Percentiles rank a stretch among this genome's conserved stretches.
These are phyloP conservation scores for Tenthredo amoena DNA, from an alignment of 2,888 invertebrate genomes.

Conservation along the genomic window DNA sequence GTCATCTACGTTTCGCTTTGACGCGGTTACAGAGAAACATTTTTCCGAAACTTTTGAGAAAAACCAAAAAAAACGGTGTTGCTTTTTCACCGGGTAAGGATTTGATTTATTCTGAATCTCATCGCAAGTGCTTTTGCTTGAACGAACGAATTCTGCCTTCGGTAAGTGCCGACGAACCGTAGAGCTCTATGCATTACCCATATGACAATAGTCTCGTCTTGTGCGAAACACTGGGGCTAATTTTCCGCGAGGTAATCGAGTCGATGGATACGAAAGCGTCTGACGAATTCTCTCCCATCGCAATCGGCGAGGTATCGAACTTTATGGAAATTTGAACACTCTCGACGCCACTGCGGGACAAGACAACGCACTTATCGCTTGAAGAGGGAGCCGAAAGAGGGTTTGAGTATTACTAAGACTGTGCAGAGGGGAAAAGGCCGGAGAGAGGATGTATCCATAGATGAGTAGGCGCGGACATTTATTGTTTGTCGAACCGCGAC, in stretches of 20 bases:
- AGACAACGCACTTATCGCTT: constrained; percentile 73
- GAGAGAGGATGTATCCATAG: constrained; percentile 44
- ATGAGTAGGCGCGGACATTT: constrained; percentile 50
- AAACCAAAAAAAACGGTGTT: neutral
- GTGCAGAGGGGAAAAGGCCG: constrained; percentile 5
- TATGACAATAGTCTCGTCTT: neutral
- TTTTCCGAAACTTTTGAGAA: neutral
- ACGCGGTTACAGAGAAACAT: neutral
- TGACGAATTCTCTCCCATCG: constrained; percentile 17
- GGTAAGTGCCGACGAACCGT: neutral
- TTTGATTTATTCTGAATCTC: neutral
- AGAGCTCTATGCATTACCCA: neutral
- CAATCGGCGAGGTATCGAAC: constrained; percentile 37
- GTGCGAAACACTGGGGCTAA: neutral
- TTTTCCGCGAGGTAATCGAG: neutral
- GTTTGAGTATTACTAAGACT: neutral
- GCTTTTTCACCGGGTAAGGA: neutral
- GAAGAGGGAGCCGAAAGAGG: constrained; percentile 30
- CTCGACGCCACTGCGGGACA: constrained; percentile 64
- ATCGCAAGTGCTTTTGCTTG: neutral
- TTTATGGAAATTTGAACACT: constrained; percentile 55
- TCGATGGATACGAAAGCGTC: neutral
- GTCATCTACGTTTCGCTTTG: neutral
- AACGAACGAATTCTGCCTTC: neutral
- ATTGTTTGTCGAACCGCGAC: constrained; percentile 42